Conservation (phyloP, 2,113 vertebrate species). For the Puma concolor region DNA sequence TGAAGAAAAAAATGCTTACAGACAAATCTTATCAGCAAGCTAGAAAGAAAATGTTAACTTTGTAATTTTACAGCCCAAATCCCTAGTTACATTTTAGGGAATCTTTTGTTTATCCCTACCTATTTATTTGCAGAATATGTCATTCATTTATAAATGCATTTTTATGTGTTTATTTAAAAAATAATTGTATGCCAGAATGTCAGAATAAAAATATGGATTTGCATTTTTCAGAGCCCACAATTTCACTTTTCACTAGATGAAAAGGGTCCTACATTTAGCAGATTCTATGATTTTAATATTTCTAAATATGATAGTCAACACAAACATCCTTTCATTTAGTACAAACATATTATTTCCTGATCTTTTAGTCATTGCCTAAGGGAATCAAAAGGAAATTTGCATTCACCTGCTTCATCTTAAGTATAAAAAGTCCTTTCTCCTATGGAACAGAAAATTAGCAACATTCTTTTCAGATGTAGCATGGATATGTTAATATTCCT, state of each 20-base stretch:
- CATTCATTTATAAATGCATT: not conserved
- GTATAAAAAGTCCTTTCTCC: not conserved
- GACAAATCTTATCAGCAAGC: not conserved
- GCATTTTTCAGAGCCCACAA: not conserved
- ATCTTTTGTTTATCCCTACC: not conserved
- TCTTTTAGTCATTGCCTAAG: not conserved
- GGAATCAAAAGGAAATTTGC: not conserved
- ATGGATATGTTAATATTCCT: not conserved
- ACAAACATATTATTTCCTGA: not conserved
- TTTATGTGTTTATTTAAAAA: not conserved
- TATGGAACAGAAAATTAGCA: not conserved
- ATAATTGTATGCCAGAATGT: not conserved
- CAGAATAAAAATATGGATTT: not conserved
- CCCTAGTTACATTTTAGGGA: not conserved
- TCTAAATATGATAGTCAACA: not conserved
- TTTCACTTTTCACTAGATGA: not conserved
- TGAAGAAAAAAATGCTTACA: not conserved
- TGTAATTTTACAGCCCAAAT: not conserved
- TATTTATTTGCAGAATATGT: not conserved
- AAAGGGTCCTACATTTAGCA: not conserved
- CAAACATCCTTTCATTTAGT: not conserved
- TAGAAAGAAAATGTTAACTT: not conserved
- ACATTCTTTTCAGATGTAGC: not conserved
- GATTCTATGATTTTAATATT: not conserved
- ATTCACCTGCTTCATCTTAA: not conserved